A percentile compares a stretch with the other conserved stretches of the same genome.
phyloP scores from a whole-genome alignment of 2,797 vertebrate genomes.

The Poeciliopsis gracilis region DNA sequence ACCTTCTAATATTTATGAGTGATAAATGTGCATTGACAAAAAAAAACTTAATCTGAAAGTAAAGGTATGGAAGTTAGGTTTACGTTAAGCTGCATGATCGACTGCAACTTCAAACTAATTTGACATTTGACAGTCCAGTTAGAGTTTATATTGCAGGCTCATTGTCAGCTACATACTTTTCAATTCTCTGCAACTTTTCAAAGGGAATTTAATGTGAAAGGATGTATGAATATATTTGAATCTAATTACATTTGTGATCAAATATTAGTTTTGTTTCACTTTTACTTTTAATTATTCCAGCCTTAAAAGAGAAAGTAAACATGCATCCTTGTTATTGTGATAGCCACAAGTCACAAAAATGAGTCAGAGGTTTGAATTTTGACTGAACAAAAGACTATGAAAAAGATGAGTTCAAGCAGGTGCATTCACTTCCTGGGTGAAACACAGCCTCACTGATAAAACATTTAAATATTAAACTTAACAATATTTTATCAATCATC shows the following conservation, averaged over 20 bases:
- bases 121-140: background rate
- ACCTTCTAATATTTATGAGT: background rate
- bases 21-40: background rate
- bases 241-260: background rate
- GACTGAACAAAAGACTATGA: background rate
- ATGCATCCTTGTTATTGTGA: background rate
- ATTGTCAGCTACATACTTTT: background rate
- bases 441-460: background rate
- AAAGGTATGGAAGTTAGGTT: background rate
- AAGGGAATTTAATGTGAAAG: background rate
- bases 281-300: no score
- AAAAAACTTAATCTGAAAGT: background rate
- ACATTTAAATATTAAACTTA: constrained; percentile 4
- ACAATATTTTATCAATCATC: constrained; percentile 9
- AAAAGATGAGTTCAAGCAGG: background rate
- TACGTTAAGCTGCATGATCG: background rate
- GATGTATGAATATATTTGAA: background rate
- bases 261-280: background rate
- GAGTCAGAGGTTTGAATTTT: background rate
- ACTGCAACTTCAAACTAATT: background rate
- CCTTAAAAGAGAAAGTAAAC: background rate
- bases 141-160: background rate
- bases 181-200: background rate
- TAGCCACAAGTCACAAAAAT: no score
- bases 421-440: background rate